A percentile compares a stretch with the other conserved stretches of the same genome.
Conservation (phyloP, 2,888 invertebrate species). For the Tetheella fluctuosa region DNA sequence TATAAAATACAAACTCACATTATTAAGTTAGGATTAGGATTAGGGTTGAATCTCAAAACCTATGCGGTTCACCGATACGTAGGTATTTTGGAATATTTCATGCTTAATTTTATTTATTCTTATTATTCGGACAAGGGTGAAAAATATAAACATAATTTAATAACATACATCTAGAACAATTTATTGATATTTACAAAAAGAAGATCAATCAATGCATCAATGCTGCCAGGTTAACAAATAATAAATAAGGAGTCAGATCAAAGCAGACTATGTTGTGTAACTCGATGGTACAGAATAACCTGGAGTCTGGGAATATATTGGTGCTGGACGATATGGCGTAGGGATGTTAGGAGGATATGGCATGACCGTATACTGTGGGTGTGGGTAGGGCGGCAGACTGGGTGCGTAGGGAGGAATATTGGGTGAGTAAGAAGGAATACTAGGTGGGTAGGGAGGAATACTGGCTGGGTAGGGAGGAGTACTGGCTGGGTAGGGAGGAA, state of each 20-base stretch:
- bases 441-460: not conserved
- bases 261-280: not conserved
- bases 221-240: not conserved
- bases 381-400: constrained; percentile 27
- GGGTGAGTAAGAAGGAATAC: constrained; percentile 20
- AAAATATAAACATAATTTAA: too few species aligned
- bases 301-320: constrained; percentile 22
- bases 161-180: not conserved
- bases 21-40: too few species aligned
- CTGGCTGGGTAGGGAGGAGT: not conserved
- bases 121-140: too few species aligned
- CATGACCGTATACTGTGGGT: constrained; percentile 11
- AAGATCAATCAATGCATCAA: not conserved
- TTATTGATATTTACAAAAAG: constrained; percentile 2
- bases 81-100: too few species aligned
- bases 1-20: too few species aligned
- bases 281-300: not conserved
- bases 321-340: constrained; percentile 19
- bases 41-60: too few species aligned
- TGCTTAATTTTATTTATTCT: too few species aligned
- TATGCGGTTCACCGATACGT: too few species aligned
- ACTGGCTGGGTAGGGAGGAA: not conserved
- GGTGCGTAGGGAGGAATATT: constrained; percentile 27
- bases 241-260: not conserved
- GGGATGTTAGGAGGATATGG: constrained; percentile 17